Percentiles rank a stretch among this genome's conserved stretches.
phyloP scores from a whole-genome alignment of 1,140 invertebrate genomes.

The Drosophila sechellia region DNA sequence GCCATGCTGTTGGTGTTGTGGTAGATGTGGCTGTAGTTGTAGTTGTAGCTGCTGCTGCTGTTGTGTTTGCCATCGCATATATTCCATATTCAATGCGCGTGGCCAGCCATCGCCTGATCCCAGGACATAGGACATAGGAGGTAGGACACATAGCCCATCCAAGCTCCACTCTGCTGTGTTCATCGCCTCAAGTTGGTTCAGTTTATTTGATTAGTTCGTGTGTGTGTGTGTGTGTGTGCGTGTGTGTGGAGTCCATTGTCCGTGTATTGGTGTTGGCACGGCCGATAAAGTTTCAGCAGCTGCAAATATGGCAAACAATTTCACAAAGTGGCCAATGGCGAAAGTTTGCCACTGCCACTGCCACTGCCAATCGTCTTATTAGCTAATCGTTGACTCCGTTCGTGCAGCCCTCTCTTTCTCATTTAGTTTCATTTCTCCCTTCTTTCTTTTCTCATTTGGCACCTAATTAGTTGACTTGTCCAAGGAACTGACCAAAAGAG shows the following conservation, averaged over 20 bases:
- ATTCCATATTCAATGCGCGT: slow-evolving; percentile 52
- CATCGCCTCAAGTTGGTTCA: slow-evolving; percentile 40
- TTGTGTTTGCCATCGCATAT: slow-evolving; percentile 18
- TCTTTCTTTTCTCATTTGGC: slow-evolving; percentile 42
- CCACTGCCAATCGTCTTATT: slow-evolving; percentile 59
- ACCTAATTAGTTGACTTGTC: slow-evolving; percentile 60
- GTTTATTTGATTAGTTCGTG: slow-evolving; percentile 75
- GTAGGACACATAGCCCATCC: background rate
- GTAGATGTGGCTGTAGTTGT: slow-evolving; percentile 13
- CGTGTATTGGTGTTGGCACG: slow-evolving; percentile 9
- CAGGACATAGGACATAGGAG: slow-evolving; percentile 10
- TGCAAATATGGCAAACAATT: slow-evolving; percentile 82
- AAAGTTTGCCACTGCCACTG: slow-evolving; percentile 71
- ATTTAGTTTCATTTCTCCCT: slow-evolving; percentile 29
- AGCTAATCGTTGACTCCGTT: slow-evolving; percentile 70
- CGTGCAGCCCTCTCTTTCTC: background rate
- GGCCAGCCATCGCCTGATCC: slow-evolving; percentile 16
- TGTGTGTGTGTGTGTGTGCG: slow-evolving; percentile 17
- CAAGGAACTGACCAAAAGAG: slow-evolving; percentile 11
- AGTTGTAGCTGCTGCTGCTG: slow-evolving; percentile 9
- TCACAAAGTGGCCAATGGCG: slow-evolving; percentile 72
- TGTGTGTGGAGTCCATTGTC: slow-evolving; percentile 11
- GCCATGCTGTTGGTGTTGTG: slow-evolving; percentile 16
- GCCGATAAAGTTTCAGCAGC: slow-evolving; percentile 67
- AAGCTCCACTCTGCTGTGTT: slow-evolving; percentile 9